phyloP scores from a whole-genome alignment of 2,113 vertebrate species.

The Hymenochirus boettgeri region DNA sequence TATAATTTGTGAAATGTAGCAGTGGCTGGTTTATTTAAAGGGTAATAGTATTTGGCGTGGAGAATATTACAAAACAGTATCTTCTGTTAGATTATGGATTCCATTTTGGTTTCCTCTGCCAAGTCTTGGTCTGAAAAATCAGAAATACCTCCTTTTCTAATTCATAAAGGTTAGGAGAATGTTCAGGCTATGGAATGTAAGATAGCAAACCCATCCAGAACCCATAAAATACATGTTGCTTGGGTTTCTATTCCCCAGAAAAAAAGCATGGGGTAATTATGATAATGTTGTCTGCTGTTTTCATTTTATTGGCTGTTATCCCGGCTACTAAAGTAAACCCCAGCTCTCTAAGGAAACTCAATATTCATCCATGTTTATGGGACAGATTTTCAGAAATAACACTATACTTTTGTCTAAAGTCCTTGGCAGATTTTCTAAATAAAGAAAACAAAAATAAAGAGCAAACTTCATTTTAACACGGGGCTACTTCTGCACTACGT shows the following conservation, averaged over 20 bases:
- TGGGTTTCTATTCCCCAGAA: slow-evolving; percentile 43
- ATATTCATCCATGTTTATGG: slow-evolving; percentile 66
- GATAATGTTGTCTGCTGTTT: slow-evolving; percentile 67
- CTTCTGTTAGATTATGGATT: background rate
- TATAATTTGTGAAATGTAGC: too few relatives aligned
- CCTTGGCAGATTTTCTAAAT: slow-evolving; percentile 54
- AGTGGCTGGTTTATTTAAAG: too few relatives aligned
- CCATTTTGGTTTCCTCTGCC: rapidly evolving
- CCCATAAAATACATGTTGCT: background rate
- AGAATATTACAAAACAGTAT: too few relatives aligned
- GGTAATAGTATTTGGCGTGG: too few relatives aligned
- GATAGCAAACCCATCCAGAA: slow-evolving; percentile 1
- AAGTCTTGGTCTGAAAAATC: background rate
- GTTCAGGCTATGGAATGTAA: background rate
- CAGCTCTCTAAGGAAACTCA: slow-evolving; percentile 54
- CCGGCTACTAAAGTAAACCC: slow-evolving; percentile 66
- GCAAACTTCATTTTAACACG: slow-evolving; percentile 5
- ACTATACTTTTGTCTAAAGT: slow-evolving; percentile 61
- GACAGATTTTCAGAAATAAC: slow-evolving; percentile 61
- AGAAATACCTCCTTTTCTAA: background rate
- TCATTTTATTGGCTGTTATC: slow-evolving; percentile 59
- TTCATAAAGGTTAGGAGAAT: background rate
- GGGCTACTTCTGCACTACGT: background rate
- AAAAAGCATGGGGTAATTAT: slow-evolving; percentile 61
- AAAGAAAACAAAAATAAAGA: slow-evolving; percentile 51